Evolutionary conservation across 2,113 vertebrate genomes (phyloP).

Genomic region (Apeltes quadracus): DNA sequence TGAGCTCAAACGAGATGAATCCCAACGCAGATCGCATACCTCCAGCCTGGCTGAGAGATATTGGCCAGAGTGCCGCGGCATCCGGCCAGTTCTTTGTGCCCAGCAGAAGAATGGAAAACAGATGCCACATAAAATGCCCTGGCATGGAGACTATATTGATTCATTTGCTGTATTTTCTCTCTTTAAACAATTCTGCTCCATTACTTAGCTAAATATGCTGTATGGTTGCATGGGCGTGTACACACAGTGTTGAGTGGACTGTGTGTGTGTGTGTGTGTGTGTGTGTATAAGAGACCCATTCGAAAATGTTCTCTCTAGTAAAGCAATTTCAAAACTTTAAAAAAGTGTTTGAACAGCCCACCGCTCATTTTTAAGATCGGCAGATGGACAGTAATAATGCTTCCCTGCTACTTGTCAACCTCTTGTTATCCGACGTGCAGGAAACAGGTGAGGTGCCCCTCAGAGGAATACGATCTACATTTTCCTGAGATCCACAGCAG

Average conservation of each 20-base stretch:
- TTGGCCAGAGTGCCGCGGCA: conserved; percentile 70
- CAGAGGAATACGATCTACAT: conserved; percentile 35
- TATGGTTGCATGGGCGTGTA: conserved; percentile 60
- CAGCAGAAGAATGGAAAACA: conserved; percentile 79
- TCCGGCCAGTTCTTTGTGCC: conserved; percentile 75
- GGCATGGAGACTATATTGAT: conserved; percentile 75
- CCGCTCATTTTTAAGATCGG: conserved; percentile 22
- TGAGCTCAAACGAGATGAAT: conserved; percentile 64
- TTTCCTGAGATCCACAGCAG: conserved; percentile 16
- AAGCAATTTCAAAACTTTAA: conserved; percentile 31
- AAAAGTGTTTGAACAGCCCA: conserved; percentile 28
- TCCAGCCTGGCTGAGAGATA: conserved; percentile 67
- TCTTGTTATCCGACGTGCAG: conserved; percentile 47
- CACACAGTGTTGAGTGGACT: conserved; percentile 30
- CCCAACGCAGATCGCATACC: conserved; percentile 71
- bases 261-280: conserved; percentile 24
- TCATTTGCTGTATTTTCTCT: conserved; percentile 78
- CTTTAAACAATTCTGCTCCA: conserved; percentile 79
- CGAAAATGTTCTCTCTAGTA: conserved; percentile 5
- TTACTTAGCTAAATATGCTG: conserved; percentile 71
- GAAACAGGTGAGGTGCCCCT: conserved; percentile 35
- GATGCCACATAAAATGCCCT: conserved; percentile 82
- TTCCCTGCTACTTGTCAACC: conserved; percentile 38
- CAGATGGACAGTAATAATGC: conserved; percentile 25
- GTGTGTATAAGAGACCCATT: conserved; percentile 1